Base-by-base conservation (phyloP, 2,888 invertebrate genomes). In the Phalangium opilio region DNA sequence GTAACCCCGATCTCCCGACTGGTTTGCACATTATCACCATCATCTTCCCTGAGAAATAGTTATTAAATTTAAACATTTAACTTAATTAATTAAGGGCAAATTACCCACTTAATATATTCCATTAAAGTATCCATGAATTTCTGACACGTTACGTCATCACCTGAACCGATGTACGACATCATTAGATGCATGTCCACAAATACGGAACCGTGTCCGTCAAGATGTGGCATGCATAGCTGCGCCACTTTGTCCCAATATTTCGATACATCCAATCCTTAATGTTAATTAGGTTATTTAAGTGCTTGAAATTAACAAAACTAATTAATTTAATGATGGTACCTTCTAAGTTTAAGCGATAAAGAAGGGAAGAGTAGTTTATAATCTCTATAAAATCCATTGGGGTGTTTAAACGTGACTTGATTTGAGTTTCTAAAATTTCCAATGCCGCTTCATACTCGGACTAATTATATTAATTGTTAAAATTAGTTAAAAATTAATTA, bases 121-220 rank as follows among this genome's bases (percentile, higher is more conserved):
- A 27, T 27, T 27, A 27, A 27, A 8, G 5, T 27, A 4, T 27
- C 27, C 27, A 27, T 27, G 27, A 27, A 27, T 27, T 27, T 27
- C 27, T 27, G 5, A 27, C 27, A 7, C 4, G 27, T 8, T 27
- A 7, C 27, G 8, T 7, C 8, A 27, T 27, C 27, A 7, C 27
- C 27, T 4, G 27, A 27, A 8, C 66, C 63, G 1, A 67, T 58
- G 50, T 60, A 64, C 2, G 64, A 58, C 62, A 69, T 60, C 35
- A 68, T 47, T 19, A 67, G 57, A 52, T 70, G 69, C 36, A 61
- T 60, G 58, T 73, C 73, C 57, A 71, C 71, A 59, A 73, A 72
- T 2, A 64, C 61, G 40, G 69, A 59, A 43, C 69, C 59, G 56
- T 73, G 72, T 51, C 71, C 70, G 45, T 67, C 66, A 18, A 64